These are phyloP conservation scores for Chaetodon auriga DNA, from an alignment of 2,113 vertebrate species.

Conservation along the genomic window DNA sequence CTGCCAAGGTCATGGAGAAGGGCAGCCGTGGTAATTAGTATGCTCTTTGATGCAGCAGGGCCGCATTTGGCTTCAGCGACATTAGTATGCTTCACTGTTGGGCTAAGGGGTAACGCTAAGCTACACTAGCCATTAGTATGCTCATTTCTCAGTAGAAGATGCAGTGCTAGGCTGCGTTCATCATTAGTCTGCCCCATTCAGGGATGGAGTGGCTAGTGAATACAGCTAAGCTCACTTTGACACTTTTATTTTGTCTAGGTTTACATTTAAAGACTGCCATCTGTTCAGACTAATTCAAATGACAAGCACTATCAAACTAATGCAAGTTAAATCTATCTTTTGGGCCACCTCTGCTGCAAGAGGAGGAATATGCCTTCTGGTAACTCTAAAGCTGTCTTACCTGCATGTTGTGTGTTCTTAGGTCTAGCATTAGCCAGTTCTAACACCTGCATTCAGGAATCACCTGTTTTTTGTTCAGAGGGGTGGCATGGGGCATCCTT, in stretches of 20 bases:
- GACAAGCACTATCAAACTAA: not conserved
- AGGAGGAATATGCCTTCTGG: not conserved
- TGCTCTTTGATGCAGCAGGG: constrained; percentile 91
- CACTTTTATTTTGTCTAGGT: not conserved
- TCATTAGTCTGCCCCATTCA: constrained; percentile 33
- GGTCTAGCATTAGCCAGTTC: not conserved
- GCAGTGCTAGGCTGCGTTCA: constrained; percentile 36
- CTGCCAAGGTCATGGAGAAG: constrained; percentile 96
- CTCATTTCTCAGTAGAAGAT: constrained; percentile 49
- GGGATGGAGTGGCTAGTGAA: constrained; percentile 18
- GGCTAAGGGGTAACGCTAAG: constrained; percentile 57
- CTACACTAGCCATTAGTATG: constrained; percentile 68
- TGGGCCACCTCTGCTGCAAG: not conserved
- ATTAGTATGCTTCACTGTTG: constrained; percentile 75
- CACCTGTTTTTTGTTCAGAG: not conserved
- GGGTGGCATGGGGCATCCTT: not conserved
- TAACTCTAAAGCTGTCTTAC: not conserved
- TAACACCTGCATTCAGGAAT: too few species aligned
- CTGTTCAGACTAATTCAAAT: not conserved
- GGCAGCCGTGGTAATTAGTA: constrained; percentile 96
- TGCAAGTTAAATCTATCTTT: not conserved
- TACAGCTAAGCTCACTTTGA: not conserved
- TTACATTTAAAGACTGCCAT: not conserved
- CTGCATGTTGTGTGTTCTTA: not conserved
- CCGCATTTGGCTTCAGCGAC: constrained; percentile 74